Base-by-base conservation (phyloP, 2,888 invertebrate genomes). In the Callyntrura guangdongensis region DNA sequence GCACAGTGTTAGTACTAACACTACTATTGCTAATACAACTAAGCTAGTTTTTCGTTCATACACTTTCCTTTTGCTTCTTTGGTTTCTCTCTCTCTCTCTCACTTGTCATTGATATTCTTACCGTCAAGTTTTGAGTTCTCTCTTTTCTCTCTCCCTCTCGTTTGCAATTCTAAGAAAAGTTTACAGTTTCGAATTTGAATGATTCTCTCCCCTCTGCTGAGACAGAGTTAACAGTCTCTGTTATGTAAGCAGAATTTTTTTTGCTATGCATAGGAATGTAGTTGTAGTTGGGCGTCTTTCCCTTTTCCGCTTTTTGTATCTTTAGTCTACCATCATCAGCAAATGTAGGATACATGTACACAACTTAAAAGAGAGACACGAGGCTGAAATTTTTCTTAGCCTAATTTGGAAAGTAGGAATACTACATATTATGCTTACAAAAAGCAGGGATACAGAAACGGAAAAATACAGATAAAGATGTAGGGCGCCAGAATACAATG, bases 51-150 rank as follows among this genome's bases (percentile, higher is more conserved):
- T 67, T 67, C 25, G 12, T 67, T 67, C 61, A 36, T 67, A 69
- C 47, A 47, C 49, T 49, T 74, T 64, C 20, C 72, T 11, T 53
- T 53, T n/a, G 53, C 53, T 36, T 56, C 17, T 64, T 64, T 17
- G 9, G 22, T 17, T 22, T 25, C 72, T 56, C 27, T 36, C 69
- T 36, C 6, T 27, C 12, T 47, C 6, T 49, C 77, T 49, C 74
- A 69, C 53, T 77, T 90, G 86, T 90, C 90, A 90, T 90, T 90
- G 90, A 90, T 90, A 90, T 90, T 90, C 90, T 86, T 90, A 25
- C 81, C 64, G 69, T 59, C 69, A 49, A 86, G 86, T 82, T 90
- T 90, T 79, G 61, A 82, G 83, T 74, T 83, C 74, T 61, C 69
- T 72, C 61, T 22, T 49, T 49, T 14, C 12, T 74, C 74, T 36